These are phyloP conservation scores for Magallana ariakensis DNA, from an alignment of 1,140 invertebrate genomes.

Conservation along the genomic window DNA sequence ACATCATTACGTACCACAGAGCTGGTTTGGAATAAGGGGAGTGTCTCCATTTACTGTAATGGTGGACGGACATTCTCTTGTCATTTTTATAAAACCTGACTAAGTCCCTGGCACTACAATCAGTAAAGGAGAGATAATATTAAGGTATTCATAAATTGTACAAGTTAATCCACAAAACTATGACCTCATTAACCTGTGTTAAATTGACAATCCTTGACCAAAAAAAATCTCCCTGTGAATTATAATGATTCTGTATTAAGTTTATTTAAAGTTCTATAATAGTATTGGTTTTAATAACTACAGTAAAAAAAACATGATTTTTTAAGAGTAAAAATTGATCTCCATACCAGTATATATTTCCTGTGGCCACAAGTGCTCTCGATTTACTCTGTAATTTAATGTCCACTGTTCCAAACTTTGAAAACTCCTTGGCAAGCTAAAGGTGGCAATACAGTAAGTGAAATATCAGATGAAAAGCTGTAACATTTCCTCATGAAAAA, in stretches of 20 bases:
- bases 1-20: conserved; percentile 48
- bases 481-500: no score
- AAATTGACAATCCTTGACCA: no score
- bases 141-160: no score
- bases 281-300: no score
- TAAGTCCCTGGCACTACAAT: conserved; percentile 57
- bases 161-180: no score
- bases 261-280: no score
- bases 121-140: neutral
- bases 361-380: conserved; percentile 58
- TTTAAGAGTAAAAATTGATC: no score
- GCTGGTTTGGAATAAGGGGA: conserved; percentile 41
- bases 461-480: neutral
- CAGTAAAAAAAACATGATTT: no score
- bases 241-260: no score
- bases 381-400: conserved; percentile 44
- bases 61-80: conserved; percentile 45
- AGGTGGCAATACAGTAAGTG: neutral
- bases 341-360: conserved; percentile 59
- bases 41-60: conserved; percentile 60
- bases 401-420: conserved; percentile 60
- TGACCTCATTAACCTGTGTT: no score
- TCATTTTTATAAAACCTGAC: conserved; percentile 52
- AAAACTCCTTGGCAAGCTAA: conserved; percentile 61
- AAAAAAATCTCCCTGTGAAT: no score